Conservation (phyloP, 2,888 invertebrate species). For the Drosophila phalerata region DNA sequence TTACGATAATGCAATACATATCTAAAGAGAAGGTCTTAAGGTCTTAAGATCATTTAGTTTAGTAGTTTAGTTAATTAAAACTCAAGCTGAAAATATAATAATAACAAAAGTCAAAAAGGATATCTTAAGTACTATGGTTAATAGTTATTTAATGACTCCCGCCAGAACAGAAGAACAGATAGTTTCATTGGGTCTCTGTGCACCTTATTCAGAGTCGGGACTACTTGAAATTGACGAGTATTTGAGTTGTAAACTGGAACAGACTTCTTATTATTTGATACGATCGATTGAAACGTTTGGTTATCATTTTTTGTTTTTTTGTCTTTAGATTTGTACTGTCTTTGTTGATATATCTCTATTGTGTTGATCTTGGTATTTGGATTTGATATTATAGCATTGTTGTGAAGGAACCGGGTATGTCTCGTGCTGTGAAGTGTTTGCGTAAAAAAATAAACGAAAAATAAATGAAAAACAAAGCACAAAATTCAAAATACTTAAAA, state of each 20-base stretch:
- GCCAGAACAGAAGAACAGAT: slow-evolving; percentile 11
- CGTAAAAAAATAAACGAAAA: slow-evolving; percentile 63
- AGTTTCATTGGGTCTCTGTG: slow-evolving; percentile 28
- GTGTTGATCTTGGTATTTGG: slow-evolving; percentile 67
- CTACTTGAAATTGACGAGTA: slow-evolving; percentile 17
- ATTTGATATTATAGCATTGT: slow-evolving; percentile 77
- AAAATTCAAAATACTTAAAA: slow-evolving; percentile 38
- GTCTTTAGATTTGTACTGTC: slow-evolving; percentile 62
- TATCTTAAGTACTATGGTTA: slow-evolving; percentile 56
- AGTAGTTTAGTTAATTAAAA: slow-evolving; percentile 58
- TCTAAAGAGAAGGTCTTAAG: slow-evolving; percentile 9
- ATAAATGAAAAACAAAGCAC: slow-evolving; percentile 47
- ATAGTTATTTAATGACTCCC: slow-evolving; percentile 28
- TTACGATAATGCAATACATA: slow-evolving; percentile 7
- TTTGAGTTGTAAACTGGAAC: slow-evolving; percentile 54
- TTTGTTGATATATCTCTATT: slow-evolving; percentile 51
- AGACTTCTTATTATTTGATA: slow-evolving; percentile 29
- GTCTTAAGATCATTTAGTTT: slow-evolving; percentile 27
- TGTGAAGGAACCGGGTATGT: slow-evolving; percentile 84
- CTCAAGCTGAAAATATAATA: slow-evolving; percentile 36
- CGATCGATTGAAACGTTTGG: slow-evolving; percentile 28
- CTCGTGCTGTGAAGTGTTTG: slow-evolving; percentile 84
- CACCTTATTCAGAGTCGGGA: slow-evolving; percentile 44
- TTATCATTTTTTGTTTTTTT: slow-evolving; percentile 20
- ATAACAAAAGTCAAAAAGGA: slow-evolving; percentile 15